phyloP scores from a whole-genome alignment of 2,797 vertebrate species.

The Sebastes diaconus region DNA sequence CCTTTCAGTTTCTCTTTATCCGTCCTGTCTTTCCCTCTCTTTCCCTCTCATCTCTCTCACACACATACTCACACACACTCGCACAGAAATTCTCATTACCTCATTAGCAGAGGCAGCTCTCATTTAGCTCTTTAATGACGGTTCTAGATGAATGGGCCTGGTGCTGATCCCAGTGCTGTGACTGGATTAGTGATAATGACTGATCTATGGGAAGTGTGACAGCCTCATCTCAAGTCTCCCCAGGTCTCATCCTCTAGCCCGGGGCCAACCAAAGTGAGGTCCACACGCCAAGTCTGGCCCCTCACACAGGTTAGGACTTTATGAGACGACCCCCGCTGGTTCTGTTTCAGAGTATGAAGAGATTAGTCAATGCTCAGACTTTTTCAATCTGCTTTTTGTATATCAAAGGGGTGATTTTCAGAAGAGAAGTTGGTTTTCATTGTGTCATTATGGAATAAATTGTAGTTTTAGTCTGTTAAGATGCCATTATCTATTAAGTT shows the following conservation, averaged over 20 bases:
- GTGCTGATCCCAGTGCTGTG: slow-evolving; percentile 78
- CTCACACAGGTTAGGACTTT: slow-evolving; percentile 13
- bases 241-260: slow-evolving; percentile 77
- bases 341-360: slow-evolving; percentile 7
- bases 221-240: slow-evolving; percentile 83
- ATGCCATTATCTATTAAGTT: background rate
- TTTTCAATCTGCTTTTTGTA: background rate
- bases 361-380: background rate
- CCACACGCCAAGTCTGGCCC: slow-evolving; percentile 60
- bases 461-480: background rate
- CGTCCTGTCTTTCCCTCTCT: slow-evolving; percentile 10
- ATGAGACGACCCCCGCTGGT: slow-evolving; percentile 19
- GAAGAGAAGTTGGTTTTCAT: background rate
- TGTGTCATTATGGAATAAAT: background rate
- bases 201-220: slow-evolving; percentile 83
- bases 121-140: slow-evolving; percentile 83
- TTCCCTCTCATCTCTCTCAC: background rate
- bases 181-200: slow-evolving; percentile 84
- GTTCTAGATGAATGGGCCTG: slow-evolving; percentile 82
- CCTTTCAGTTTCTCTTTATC: slow-evolving; percentile 20
- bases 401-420: background rate
- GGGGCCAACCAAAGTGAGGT: slow-evolving; percentile 63
- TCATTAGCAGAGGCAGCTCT: slow-evolving; percentile 82
- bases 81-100: slow-evolving; percentile 78
- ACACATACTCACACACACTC: slow-evolving; percentile 20